Conservation (phyloP, 2,888 invertebrate species). For the Drosophila cyrtoloma region DNA sequence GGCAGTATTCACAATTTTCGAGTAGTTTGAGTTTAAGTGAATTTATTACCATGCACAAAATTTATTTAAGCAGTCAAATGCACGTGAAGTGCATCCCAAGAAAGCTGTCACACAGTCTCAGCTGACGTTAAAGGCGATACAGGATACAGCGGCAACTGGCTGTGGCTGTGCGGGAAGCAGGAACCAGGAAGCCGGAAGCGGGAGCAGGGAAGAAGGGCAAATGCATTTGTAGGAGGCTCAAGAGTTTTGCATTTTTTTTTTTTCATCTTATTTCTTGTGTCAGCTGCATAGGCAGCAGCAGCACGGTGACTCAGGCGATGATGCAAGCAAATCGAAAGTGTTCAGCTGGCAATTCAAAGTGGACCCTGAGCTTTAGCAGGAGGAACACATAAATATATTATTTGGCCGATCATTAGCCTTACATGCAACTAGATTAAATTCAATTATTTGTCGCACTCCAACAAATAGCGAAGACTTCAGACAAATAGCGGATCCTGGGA, state of each 20-base stretch:
- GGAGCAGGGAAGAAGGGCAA: conserved; percentile 1
- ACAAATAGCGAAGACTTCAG: not conserved
- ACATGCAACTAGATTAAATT: not conserved
- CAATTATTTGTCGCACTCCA: not conserved
- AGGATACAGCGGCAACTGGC: conserved; percentile 17
- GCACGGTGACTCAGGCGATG: conserved; percentile 33
- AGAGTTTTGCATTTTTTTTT: conserved; percentile 21
- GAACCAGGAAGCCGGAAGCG: not conserved
- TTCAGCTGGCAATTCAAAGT: not conserved
- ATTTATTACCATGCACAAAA: conserved; percentile 80
- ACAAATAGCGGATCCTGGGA: no score
- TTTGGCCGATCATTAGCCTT: not conserved
- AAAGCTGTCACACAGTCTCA: conserved; percentile 72
- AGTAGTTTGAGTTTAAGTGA: conserved; percentile 78
- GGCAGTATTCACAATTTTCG: conserved; percentile 19
- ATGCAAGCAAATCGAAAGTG: not conserved
- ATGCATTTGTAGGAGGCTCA: conserved; percentile 55
- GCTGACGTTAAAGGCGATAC: conserved; percentile 55
- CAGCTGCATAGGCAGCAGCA: not conserved
- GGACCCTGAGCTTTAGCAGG: no score
- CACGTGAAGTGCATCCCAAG: conserved; percentile 79
- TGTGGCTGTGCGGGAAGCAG: conserved; percentile 1
- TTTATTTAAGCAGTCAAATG: conserved; percentile 81
- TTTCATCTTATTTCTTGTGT: not conserved
- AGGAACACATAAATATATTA: not conserved